Evolutionary conservation across 2,797 vertebrate species (phyloP), one percentile per base, ranked within the genome.

Genomic region (Acanthurus tractus): DNA sequence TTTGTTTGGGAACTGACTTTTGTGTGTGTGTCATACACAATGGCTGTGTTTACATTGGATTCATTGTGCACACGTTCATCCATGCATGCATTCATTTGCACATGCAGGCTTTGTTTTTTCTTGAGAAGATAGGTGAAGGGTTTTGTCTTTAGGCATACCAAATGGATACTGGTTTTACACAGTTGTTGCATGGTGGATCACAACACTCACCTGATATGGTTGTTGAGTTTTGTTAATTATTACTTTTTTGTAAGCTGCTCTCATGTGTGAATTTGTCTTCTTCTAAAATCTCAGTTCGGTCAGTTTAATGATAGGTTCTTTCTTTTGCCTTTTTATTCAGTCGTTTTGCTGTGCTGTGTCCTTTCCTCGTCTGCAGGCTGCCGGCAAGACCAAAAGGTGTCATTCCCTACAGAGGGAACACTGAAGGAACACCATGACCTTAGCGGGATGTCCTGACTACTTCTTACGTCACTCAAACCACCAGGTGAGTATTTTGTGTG

Each of bases 371-470:
- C 17, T 78, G 25, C 78, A 93, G 91, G 84, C 63, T 63, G 65
- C 79, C 81, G 68, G 55, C 34, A 72, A 76, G 63, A 70, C 74
- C 83, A 77, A 79, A 84, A 56, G 86, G 79, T 79, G 83, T 86
- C 87, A 73, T 78, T 78, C 79, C 74, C 77, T 56, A 52, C 34
- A 49, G 81, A 79, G 84, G 79, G 78, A 76, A 72, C 48, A 59
- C 54, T 79, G 63, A 83, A 59, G 54, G 77, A 80, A 79, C 81
- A 91, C 89, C 90, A 97, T 98, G 97, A 96, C 97, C 94, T 95
- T 99, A 95, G 96, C 97, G 74, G 97, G 96, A 92, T 97, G 96
- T 84, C 96, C 96, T 86, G 97, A 98, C 90, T 97, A 96, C 92
- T 97, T 97, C 90, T 91, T 97, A 82, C 96, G 91, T 88, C 96